Conservation (phyloP, 2,797 vertebrate species). For the Balearica regulorum region DNA sequence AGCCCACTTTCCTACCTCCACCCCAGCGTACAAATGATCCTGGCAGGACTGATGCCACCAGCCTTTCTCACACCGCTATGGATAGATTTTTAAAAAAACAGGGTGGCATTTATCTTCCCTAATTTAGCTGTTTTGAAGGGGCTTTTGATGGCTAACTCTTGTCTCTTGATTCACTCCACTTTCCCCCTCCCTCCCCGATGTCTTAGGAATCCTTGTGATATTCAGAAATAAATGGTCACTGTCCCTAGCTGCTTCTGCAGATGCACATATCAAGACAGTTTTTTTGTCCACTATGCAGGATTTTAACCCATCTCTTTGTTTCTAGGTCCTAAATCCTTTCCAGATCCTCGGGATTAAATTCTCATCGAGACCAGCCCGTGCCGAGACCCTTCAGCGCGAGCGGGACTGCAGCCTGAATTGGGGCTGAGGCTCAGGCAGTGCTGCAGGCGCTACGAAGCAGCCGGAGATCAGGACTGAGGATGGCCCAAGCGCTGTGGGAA, state of each 20-base stretch:
- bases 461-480: background rate
- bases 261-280: accelerated
- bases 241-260: background rate
- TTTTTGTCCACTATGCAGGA: background rate
- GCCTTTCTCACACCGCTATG: background rate
- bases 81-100: background rate
- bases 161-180: background rate
- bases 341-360: conserved; percentile 3
- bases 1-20: background rate
- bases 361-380: background rate
- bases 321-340: conserved; percentile 8
- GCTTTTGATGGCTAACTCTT: background rate
- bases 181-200: accelerated
- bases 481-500: background rate
- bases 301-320: conserved; percentile 14
- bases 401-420: background rate
- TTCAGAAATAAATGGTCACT: background rate
- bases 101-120: background rate
- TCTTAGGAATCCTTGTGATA: background rate
- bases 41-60: background rate
- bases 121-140: background rate
- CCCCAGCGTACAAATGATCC: background rate
- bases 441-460: background rate
- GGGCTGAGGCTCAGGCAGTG: background rate
- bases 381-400: background rate